These are phyloP conservation scores for Apodemia zela DNA, from an alignment of 2,888 invertebrate species.

Conservation along the genomic window DNA sequence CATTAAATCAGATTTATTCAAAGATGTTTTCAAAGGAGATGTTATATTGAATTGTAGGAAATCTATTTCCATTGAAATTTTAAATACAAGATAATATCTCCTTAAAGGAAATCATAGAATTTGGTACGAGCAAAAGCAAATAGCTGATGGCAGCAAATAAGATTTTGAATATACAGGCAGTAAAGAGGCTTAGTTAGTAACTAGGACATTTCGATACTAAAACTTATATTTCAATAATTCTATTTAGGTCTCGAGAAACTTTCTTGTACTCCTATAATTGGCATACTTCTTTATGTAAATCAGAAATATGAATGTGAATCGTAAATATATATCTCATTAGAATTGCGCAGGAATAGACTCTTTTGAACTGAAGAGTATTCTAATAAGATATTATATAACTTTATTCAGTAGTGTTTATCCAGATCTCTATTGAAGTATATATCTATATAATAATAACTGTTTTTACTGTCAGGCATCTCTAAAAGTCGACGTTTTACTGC, in stretches of 20 bases:
- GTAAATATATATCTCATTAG: neutral
- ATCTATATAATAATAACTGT: no score
- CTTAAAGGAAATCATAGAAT: neutral
- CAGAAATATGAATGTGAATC: neutral
- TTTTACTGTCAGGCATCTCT: no score
- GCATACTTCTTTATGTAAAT: constrained; percentile 9
- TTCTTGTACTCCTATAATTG: neutral
- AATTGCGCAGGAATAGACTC: neutral
- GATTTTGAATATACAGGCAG: neutral
- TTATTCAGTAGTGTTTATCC: no score
- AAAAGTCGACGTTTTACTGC: no score
- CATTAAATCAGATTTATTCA: no score
- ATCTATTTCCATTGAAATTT: neutral
- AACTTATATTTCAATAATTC: constrained; percentile 1
- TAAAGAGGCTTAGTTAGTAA: constrained; percentile 11
- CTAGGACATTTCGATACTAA: constrained; percentile 9
- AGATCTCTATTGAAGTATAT: no score
- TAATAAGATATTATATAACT: no score
- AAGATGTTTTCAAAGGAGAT: no score
- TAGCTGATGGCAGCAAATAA: neutral
- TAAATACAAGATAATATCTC: neutral
- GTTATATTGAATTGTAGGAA: no score
- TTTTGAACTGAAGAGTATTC: no score
- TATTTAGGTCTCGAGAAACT: constrained; percentile 6
- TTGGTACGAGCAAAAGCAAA: neutral